phyloP scores from a whole-genome alignment of 2,888 invertebrate genomes.

The Nemotelus nigrinus region DNA sequence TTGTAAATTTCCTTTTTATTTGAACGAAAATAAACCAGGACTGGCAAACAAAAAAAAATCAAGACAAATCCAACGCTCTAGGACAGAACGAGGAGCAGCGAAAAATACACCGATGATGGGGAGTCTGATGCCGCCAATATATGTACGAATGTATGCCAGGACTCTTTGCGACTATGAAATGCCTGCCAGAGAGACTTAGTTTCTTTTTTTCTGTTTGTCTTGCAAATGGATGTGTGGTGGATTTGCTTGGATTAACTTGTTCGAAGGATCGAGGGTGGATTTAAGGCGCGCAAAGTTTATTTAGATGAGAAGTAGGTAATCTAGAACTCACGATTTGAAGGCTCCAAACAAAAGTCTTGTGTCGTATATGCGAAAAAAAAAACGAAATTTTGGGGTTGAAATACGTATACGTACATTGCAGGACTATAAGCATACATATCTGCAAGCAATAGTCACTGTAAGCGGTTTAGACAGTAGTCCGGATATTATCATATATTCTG shows the following conservation, averaged over 20 bases:
- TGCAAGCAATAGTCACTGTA: background rate
- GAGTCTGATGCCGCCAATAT: conserved; percentile 4
- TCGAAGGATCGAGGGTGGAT: conserved; percentile 49
- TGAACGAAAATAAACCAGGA: conserved; percentile 32
- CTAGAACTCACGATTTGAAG: conserved; percentile 21
- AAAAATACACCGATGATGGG: conserved; percentile 1
- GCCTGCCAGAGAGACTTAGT: conserved; percentile 20
- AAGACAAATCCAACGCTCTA: conserved; percentile 9
- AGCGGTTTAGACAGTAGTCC: conserved; percentile 14
- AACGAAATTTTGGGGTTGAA: conserved; percentile 9
- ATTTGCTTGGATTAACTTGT: conserved; percentile 52
- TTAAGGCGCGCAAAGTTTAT: conserved; percentile 44
- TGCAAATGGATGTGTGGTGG: conserved; percentile 52
- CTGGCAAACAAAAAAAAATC: conserved; percentile 16
- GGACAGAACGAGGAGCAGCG: conserved; percentile 31
- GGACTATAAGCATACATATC: background rate
- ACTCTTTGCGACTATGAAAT: conserved; percentile 26
- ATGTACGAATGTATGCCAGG: conserved; percentile 4
- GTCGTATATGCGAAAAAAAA: conserved; percentile 19
- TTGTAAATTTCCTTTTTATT: conserved; percentile 43
- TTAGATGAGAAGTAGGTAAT: conserved; percentile 46
- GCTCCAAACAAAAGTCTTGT: conserved; percentile 27
- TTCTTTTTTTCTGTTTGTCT: conserved; percentile 46
- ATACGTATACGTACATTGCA: background rate
- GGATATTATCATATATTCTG: conserved; percentile 19